Evolutionary conservation across 2,888 invertebrate species (phyloP), one percentile per base, ranked within the genome.

Genomic region (Folsomia candida): DNA sequence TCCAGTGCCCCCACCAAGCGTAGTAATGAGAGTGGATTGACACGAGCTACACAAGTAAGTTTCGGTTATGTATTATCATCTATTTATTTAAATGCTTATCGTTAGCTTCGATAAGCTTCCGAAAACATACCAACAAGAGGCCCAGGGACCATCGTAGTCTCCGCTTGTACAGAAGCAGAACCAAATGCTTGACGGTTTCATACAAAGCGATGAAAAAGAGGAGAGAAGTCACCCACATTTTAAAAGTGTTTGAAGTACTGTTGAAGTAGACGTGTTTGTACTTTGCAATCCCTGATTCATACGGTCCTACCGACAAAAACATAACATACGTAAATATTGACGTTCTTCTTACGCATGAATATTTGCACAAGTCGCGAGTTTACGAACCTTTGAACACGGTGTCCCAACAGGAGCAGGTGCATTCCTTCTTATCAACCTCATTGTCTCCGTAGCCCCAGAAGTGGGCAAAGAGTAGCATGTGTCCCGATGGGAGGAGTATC

Each of bases 261-360:
- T 89, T 89, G 82, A 89, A 89, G 82, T 89, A 89, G 83, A 89
- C 86, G 81, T 89, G 89, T 81, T 89, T 89, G 80, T 88, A 89
- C 25, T 87, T 86, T 51, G 88, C 87, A 73, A 89, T 85, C 22
- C 89, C 89, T 27, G 87, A 87, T 82, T 89, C 89, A 80, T 89
- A 89, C n/a, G 88, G 87, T 9, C 89, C 87, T 87, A 79, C 51
- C 81, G 82, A 68, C 47, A 68, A 54, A 20, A 25, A 58, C 1
- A 25, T 24, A 24, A 14, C 2, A 62, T 62, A n/a, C 14, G 25
- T n/a, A 57, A 22, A 57, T n/a, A 22, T 6, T 4, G 57, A 9
- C 4, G n/a, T 37, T 37, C 6, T 54, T 14, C 20, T 22, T 22
- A 54, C 6, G 54, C 11, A 6, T 24, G 6, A 59, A 24, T 24